Evolutionary conservation across 2,113 vertebrate species (phyloP), one percentile per base, ranked within the genome.

Genomic region (Tetrao urogallus): DNA sequence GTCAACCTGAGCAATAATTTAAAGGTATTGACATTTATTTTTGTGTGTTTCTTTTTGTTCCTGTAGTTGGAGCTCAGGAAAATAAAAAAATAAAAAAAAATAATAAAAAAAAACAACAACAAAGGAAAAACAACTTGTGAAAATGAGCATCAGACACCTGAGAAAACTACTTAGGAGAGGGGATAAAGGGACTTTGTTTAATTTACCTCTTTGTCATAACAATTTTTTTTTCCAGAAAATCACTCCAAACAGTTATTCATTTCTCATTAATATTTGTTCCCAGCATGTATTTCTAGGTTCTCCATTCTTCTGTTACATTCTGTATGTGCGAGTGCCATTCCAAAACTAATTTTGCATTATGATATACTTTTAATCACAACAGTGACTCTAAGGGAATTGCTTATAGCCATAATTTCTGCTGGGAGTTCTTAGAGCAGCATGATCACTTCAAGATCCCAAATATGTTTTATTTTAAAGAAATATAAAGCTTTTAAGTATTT

Each of bases 211-310:
- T 77, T 92, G 83, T 69, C 65, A 74, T 42, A 77, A 88, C 27
- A 86, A 92, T 93, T 45, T 82, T 43, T 38, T 43, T 90, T 96
- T 89, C 88, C 65, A 92, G 17, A 36, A 28, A 17, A 63, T 67
- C 8, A 16, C 30, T 92, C 76, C 32, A 86, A 77, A 75, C 42
- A 65, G 32, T 89, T 87, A 82, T 71, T 94, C 81, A 50, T 7
- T 65, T 87, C 10, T 79, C 32, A 76, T 34, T 56, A 69, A 65
- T 82, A 32, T 38, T 90, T 79, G 24, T 63, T 43, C 63, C 34
- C 87, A 89, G 3, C 40, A 80, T 11, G 21, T 38, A 63, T 50
- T 69, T 85, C 91, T 78, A 86, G 54, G 7, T 82, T 90, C 11
- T 79, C 24, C 66, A 42, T 40, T 82, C 27, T 73, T 83, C 67